These are phyloP conservation scores for Pandemis corylana DNA, from an alignment of 2,888 invertebrate genomes.

Conservation along the genomic window DNA sequence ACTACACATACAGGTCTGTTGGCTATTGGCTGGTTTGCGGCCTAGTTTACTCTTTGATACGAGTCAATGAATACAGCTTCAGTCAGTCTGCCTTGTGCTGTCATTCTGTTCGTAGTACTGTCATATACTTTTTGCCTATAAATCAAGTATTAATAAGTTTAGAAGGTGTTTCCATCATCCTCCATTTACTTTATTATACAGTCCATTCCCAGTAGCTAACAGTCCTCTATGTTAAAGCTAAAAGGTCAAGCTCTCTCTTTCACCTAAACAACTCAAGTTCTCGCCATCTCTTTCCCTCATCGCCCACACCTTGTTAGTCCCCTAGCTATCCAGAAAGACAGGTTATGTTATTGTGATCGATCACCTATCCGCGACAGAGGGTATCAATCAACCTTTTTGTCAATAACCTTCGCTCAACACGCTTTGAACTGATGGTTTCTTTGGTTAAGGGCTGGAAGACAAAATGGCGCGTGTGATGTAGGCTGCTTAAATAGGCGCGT, in stretches of 20 bases:
- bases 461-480: constrained; percentile 12
- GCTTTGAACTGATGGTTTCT: constrained; percentile 40
- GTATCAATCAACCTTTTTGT: constrained; percentile 52
- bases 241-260: not conserved
- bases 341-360: constrained; percentile 43
- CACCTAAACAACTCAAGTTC: not conserved
- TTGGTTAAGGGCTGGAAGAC: constrained; percentile 30
- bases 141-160: too few species aligned
- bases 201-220: too few species aligned
- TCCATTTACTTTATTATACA: too few species aligned
- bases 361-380: constrained; percentile 45
- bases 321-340: constrained; percentile 12
- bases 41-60: too few species aligned
- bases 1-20: too few species aligned
- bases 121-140: too few species aligned
- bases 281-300: constrained; percentile 8
- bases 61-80: too few species aligned
- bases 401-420: constrained; percentile 42
- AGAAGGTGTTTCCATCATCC: too few species aligned
- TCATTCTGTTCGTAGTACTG: too few species aligned
- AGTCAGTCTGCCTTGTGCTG: too few species aligned
- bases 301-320: not conserved
- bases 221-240: not conserved
- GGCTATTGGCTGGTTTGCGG: too few species aligned
- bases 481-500: not conserved